Conservation (phyloP, 2,113 vertebrate species). For the Larimichthys crocea region DNA sequence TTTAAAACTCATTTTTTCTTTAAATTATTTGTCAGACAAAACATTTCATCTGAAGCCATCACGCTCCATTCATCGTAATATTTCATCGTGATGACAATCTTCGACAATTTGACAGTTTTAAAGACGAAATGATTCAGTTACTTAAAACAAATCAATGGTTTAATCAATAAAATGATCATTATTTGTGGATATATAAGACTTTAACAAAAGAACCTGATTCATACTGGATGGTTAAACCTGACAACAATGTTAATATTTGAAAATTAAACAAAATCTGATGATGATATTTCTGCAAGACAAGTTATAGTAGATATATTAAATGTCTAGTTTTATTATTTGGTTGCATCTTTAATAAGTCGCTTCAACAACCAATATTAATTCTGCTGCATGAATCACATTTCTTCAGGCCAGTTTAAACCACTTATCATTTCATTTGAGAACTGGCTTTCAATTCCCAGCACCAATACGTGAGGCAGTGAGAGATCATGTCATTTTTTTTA, state of each 20-base stretch:
- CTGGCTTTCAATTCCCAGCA: not conserved
- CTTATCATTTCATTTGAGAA: not conserved
- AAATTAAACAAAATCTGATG: not conserved
- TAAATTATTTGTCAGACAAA: not conserved
- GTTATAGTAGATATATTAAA: no score
- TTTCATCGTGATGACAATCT: not conserved
- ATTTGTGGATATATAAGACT: not conserved
- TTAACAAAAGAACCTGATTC: no score
- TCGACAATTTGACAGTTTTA: not conserved
- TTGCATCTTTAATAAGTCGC: not conserved
- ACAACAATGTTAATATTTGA: not conserved
- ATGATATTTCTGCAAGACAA: not conserved
- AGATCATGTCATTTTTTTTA: not conserved
- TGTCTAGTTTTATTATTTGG: not conserved
- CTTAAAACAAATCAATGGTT: not conserved
- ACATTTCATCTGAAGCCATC: not conserved
- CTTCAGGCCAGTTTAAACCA: not conserved
- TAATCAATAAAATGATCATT: not conserved
- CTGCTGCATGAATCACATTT: not conserved
- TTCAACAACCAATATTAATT: not conserved
- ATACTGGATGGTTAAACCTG: no score
- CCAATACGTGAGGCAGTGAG: not conserved
- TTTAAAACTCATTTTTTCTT: not conserved
- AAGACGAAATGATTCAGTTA: not conserved
- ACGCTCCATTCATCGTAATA: not conserved